Conservation (phyloP, 2,888 invertebrate species). For the Eristalis intricaria region DNA sequence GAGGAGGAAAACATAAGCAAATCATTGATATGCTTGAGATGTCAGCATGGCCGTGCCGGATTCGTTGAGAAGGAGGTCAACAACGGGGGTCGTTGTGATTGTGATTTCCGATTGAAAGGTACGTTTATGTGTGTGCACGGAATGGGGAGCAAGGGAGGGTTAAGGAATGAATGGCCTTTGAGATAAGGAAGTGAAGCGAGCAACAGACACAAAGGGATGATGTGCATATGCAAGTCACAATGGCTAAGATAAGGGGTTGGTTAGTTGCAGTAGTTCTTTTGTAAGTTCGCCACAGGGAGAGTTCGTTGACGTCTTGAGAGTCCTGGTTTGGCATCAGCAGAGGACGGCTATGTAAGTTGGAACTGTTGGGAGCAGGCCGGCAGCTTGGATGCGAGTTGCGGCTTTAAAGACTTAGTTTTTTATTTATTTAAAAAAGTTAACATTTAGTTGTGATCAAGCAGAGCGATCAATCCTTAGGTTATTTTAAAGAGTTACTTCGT, state of each 20-base stretch:
- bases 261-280: not conserved
- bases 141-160: not conserved
- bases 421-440: no score
- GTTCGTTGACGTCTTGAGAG: not conserved
- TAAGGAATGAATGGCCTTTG: not conserved
- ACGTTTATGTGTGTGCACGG: not conserved
- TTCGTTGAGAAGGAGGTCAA: constrained; percentile 34
- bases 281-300: not conserved
- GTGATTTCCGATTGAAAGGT: constrained; percentile 48
- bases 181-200: not conserved
- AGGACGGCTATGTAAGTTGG: not conserved
- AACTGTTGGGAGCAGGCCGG: not conserved
- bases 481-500: no score
- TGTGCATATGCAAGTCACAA: not conserved
- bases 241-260: not conserved
- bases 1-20: not conserved
- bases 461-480: no score
- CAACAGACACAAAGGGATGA: not conserved
- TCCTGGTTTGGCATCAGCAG: not conserved
- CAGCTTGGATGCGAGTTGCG: not conserved
- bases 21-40: constrained; percentile 13
- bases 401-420: no score
- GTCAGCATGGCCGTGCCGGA: constrained; percentile 22
- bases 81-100: constrained; percentile 21
- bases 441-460: no score